Evolutionary conservation across 2,888 invertebrate genomes (phyloP).

Genomic region (Pandemis heparana): DNA sequence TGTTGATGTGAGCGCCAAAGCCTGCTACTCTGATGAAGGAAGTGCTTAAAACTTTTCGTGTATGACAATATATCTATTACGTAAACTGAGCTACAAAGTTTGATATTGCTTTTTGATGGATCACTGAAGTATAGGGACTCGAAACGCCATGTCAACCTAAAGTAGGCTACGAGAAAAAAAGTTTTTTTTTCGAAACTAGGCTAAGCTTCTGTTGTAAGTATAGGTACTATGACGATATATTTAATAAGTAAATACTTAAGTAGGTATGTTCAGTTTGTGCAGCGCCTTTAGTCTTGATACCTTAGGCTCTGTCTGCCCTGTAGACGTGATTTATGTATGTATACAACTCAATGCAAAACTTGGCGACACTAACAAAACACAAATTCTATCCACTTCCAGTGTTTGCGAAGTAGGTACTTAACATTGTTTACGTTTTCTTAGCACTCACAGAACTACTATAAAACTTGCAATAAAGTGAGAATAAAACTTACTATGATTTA

Average conservation of each 20-base stretch:
- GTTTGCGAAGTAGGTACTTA: neutral
- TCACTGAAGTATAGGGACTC: constrained; percentile 8
- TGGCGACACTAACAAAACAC: no score
- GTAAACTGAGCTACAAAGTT: constrained; percentile 11
- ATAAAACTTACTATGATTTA: constrained; percentile 40
- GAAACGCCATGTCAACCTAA: constrained; percentile 9
- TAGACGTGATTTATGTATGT: no score
- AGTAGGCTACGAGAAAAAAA: neutral
- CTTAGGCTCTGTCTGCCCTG: no score
- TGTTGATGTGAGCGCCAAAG: constrained; percentile 1
- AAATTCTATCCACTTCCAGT: neutral
- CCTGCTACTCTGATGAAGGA: constrained; percentile 6
- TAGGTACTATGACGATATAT: no score
- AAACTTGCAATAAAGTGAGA: constrained; percentile 27
- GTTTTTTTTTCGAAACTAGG: neutral
- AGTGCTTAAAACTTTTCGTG: constrained; percentile 1
- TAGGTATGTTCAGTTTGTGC: no score
- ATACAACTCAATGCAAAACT: neutral
- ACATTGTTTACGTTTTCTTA: constrained; percentile 12
- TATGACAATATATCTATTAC: constrained; percentile 6
- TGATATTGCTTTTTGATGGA: constrained; percentile 12
- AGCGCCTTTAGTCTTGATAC: no score
- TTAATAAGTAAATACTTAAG: no score
- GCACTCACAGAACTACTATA: constrained; percentile 32
- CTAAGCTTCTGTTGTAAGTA: neutral